These are phyloP conservation scores for Abrostola triplasia DNA, from an alignment of 2,888 invertebrate species.

Conservation along the genomic window DNA sequence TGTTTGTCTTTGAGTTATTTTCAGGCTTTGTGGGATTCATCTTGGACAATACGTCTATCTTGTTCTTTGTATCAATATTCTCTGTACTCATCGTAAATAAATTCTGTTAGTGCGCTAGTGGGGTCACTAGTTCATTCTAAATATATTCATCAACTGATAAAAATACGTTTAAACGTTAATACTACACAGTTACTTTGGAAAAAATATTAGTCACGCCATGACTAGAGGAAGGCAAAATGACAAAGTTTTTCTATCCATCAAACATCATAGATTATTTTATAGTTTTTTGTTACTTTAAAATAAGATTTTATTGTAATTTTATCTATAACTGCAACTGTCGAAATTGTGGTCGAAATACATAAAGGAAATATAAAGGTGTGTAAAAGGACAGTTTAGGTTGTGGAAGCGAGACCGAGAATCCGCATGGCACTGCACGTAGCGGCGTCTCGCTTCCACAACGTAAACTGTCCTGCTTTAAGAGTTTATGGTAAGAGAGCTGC, in stretches of 20 bases:
- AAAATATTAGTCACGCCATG: not conserved
- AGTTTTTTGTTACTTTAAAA: not conserved
- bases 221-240: not conserved
- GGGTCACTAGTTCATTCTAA: slow-evolving; percentile 2
- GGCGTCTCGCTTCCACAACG: no score
- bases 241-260: not conserved
- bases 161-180: not conserved
- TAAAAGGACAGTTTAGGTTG: no score
- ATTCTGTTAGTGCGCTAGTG: not conserved
- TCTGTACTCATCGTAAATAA: not conserved
- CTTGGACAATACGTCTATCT: not conserved
- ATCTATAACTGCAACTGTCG: no score
- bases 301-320: not conserved
- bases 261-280: not conserved
- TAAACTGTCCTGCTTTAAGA: no score
- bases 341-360: no score
- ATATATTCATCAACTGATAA: not conserved
- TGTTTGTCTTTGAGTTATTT: not conserved
- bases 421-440: no score
- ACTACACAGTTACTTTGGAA: not conserved
- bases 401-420: no score
- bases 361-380: no score
- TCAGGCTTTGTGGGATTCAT: not conserved
- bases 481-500: no score
- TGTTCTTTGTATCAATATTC: not conserved